Conservation (phyloP, 2,797 vertebrate species). For the Ambastaia sidthimunki region DNA sequence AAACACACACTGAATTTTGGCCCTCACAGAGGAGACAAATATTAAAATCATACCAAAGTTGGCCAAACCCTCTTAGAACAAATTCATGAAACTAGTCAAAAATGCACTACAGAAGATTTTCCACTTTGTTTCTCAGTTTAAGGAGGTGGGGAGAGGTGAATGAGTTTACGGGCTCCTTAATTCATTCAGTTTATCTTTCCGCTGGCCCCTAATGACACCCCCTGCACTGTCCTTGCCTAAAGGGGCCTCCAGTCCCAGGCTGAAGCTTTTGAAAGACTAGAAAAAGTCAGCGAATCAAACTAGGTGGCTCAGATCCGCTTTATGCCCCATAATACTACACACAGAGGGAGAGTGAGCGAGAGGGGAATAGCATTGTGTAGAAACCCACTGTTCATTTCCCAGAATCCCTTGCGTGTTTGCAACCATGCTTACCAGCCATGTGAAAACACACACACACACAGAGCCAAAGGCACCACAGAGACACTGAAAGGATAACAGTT, state of each 20-base stretch:
- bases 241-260: background rate
- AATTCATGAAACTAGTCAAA: background rate
- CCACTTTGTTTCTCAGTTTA: background rate
- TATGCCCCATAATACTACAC: background rate
- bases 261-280: conserved; percentile 22
- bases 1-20: conserved; percentile 20
- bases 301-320: conserved; percentile 31
- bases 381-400: conserved; percentile 36
- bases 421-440: conserved; percentile 32
- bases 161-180: conserved; percentile 19
- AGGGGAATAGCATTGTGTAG: conserved; percentile 4
- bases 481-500: conserved; percentile 22
- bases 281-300: conserved; percentile 35
- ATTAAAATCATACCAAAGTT: background rate
- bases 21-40: background rate
- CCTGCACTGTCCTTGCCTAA: conserved; percentile 21
- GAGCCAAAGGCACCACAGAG: conserved; percentile 10
- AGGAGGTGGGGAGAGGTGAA: conserved; percentile 19
- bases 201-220: conserved; percentile 29
- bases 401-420: conserved; percentile 37
- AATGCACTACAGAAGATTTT: background rate
- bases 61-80: background rate
- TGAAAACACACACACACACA: conserved; percentile 8
- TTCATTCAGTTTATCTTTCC: conserved; percentile 39
- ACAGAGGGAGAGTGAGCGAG: background rate